Evolutionary conservation across 30 jellyfish, hydroid and myxozoan genomes (phyloP), one percentile per base, ranked within the genome.

Genomic region (Turritopsis rubra): DNA sequence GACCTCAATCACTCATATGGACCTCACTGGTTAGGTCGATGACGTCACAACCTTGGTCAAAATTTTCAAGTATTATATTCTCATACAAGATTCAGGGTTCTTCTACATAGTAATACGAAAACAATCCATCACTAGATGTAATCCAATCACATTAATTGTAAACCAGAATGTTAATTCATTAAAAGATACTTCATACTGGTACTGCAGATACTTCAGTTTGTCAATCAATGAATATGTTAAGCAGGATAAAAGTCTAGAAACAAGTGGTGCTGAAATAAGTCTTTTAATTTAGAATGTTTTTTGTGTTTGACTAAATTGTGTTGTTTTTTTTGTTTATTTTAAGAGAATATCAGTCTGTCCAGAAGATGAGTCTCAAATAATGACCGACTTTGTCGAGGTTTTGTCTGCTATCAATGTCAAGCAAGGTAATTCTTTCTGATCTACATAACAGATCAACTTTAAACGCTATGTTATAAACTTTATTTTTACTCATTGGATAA

Each of bases 301-400:
- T 29, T 23, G 68, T 75, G 66, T 30, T 75, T 25, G 7, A 18
- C 4, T 25, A 75, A 9, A 53, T 7, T 79, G 41, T 76, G 31
- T 17, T 60, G 16, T 17, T n/a, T 25, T 65, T 31, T 8, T 52
- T n/a, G n/a, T 80, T 82, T 27, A 53, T 52, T 66, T 88, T 8
- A 25, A 92, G 98, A 83, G 83, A 79, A 66, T 92, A 1, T 92
- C 98, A n/a, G 96, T 92, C 52, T 92, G 98, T 53, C 91, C 98
- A 16, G 98, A 92, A 68, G 98, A 92, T 71, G 92, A 74, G 24
- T 92, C 96, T 8, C 75, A 87, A 53, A 92, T 92, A 13, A 92
- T 92, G 98, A 92, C 98, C 71, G 95, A 95, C 78, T 92, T 92
- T 79, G 94, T 92, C 30, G 98, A 88, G 82, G 81, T 53, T 18